Evolutionary conservation across 2,797 vertebrate species (phyloP).

Genomic region (Synaphobranchus kaupii): DNA sequence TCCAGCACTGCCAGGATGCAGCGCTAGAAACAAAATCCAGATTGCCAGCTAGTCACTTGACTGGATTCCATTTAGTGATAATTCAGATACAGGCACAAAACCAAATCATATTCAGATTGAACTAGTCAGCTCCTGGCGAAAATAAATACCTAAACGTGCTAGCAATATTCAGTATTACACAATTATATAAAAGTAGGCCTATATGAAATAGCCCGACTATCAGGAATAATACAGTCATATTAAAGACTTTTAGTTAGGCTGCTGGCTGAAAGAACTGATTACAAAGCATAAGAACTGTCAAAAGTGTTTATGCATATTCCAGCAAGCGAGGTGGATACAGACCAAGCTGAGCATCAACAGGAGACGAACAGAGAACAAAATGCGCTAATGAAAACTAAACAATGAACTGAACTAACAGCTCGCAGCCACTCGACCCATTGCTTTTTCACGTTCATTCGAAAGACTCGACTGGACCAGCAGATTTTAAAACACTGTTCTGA

Average conservation of each 20-base stretch:
- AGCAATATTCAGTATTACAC: neutral
- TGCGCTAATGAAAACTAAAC: neutral
- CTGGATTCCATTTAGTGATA: neutral
- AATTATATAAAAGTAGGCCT: neutral
- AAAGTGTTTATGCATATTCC: neutral
- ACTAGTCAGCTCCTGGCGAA: neutral
- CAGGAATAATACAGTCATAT: neutral
- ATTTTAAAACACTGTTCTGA: neutral
- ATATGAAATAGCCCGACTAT: too few relatives aligned
- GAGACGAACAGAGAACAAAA: neutral
- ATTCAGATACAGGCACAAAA: neutral
- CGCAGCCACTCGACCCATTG: neutral
- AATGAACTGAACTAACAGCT: neutral
- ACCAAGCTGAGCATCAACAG: neutral
- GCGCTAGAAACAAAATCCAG: neutral
- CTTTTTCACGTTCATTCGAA: neutral
- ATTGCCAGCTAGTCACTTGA: neutral
- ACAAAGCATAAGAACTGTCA: neutral
- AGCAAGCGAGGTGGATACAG: neutral
- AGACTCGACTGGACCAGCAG: neutral
- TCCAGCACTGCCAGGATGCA: neutral
- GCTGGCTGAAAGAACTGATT: neutral
- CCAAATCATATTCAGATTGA: neutral
- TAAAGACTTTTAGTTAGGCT: neutral
- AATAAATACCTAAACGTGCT: neutral